Percentiles rank a stretch among this genome's conserved stretches.
phyloP scores from a whole-genome alignment of 2,888 invertebrate genomes.

The Lottia gigantea region DNA sequence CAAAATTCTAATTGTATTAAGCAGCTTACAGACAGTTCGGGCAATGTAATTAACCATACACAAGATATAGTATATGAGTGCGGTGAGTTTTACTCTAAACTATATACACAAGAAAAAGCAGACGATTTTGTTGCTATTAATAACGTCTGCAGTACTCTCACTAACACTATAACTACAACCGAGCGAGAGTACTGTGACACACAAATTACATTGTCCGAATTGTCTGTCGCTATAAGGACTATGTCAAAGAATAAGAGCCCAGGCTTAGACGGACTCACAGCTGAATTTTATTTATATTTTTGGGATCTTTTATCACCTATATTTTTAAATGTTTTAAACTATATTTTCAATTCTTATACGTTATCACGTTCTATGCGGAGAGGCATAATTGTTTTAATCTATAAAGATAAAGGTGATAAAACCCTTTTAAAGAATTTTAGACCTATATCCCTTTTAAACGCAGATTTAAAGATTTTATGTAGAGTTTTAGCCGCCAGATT shows the following conservation, averaged over 20 bases:
- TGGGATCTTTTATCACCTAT: constrained; percentile 24
- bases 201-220: constrained; percentile 12
- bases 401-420: constrained; percentile 32
- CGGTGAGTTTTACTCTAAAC: too few relatives aligned
- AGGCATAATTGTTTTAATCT: constrained; percentile 28
- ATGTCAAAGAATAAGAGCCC: constrained; percentile 32
- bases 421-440: constrained; percentile 33
- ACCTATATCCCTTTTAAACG: constrained; percentile 39
- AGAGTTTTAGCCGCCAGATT: constrained; percentile 35
- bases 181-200: not conserved
- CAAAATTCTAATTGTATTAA: too few relatives aligned
- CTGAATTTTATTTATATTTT: constrained; percentile 32
- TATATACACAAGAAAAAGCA: too few relatives aligned
- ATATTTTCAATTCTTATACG: constrained; percentile 20
- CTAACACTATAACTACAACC: too few relatives aligned
- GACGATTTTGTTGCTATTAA: too few relatives aligned
- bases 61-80: too few relatives aligned
- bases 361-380: constrained; percentile 23
- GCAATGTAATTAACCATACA: too few relatives aligned
- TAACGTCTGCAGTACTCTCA: too few relatives aligned
- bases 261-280: constrained; percentile 35
- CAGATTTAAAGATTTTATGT: constrained; percentile 38
- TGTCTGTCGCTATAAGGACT: constrained; percentile 15
- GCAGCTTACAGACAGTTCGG: too few relatives aligned
- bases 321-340: constrained; percentile 21